Base-by-base conservation (phyloP, 1,140 invertebrate genomes). In the Micrasema minimum region DNA sequence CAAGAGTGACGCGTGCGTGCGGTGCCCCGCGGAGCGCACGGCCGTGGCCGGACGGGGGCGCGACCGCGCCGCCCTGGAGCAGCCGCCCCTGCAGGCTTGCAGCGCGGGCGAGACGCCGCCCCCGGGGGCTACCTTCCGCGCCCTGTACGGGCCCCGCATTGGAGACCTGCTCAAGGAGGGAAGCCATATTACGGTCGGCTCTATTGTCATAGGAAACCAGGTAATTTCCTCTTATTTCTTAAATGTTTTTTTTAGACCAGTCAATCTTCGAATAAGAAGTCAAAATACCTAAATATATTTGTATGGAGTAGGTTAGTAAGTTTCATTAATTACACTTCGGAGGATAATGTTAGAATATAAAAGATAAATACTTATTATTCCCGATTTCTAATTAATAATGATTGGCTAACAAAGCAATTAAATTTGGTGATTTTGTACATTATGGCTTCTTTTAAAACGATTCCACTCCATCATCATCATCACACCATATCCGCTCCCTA, bases 1-100 rank as follows among this genome's bases (percentile, higher is more conserved):
- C 43, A n/a, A 45, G 43, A 14, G 43, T 14, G 3, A 16, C 10
- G 12, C 0, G 0, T 74, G 69, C 38, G 48, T 74, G 1, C 64
- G 65, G 4, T 74, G 72, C 61, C 72, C 72, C 7, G 53, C 69
- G 31, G 72, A 74, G 62, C 41, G 69, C 10, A 74, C 72, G n/a
- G 51, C 41, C 12, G 66, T 71, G 14, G 69, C 72, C 7, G 41
- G 38, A 5, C 41, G 61, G 59, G 69, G 69, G 16, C 37, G 55
- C n/a, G 72, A 74, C 48, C 37, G 41, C n/a, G 69, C 66, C 2
- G 10, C 43, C n/a, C 37, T 74, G 16, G 43, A 55, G 16, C 18
- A 45, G 16, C 72, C 72, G 9, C 43, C 23, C 3, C 38, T 74
- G 12, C 18, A 50, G 22, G 57, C n/a, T 12, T 74, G 72, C 57